Evolutionary conservation across 2,113 vertebrate genomes (phyloP), one percentile per base, ranked within the genome.

Genomic region (Collichthys lucidus): DNA sequence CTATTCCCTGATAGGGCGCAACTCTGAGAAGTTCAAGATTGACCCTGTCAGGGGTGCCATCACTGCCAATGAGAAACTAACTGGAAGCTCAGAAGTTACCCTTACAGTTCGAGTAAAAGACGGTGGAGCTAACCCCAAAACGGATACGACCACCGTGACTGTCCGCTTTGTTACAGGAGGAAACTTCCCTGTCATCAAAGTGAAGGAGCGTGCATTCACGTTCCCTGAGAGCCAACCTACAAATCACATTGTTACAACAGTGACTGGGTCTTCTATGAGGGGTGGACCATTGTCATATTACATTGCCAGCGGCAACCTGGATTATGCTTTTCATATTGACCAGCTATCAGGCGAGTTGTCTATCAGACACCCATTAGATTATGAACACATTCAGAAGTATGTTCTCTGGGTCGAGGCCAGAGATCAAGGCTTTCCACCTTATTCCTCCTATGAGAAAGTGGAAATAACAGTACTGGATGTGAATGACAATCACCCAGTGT

Each of bases 371-470:
- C 81, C 96, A 0, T 91, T 99, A 53, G 97, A 99, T 93, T 99
- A 96, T 0, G 98, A 99, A 90, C 93, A 94, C 35, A 96, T 97
- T 75, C 96, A 97, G 86, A 97, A 97, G 64, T 99, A 98, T 0
- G 94, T 98, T 22, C 89, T 99, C 1, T 99, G 98, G 98, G 93
- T 99, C 2, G 98, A 99, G 81, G 98, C 97, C 74, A 94, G 98
- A 79, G 98, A 99, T 78, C 97, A 83, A 0, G 98, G 98, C 17
- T 99, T 99, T 73, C 98, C 98, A 15, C 98, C 98, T 0, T 99
- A 98, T 83, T 99, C 98, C 12, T 96, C 98, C 0, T 99, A 99
- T 46, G 96, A 97, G 77, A 97, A 96, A 86, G 67, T 99, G 56
- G 98, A 99, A 89, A 86, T 99, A 6, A 94, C 91, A 0, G 94